phyloP scores from a whole-genome alignment of 2,113 vertebrate genomes.

The Herpailurus yagouaroundi region DNA sequence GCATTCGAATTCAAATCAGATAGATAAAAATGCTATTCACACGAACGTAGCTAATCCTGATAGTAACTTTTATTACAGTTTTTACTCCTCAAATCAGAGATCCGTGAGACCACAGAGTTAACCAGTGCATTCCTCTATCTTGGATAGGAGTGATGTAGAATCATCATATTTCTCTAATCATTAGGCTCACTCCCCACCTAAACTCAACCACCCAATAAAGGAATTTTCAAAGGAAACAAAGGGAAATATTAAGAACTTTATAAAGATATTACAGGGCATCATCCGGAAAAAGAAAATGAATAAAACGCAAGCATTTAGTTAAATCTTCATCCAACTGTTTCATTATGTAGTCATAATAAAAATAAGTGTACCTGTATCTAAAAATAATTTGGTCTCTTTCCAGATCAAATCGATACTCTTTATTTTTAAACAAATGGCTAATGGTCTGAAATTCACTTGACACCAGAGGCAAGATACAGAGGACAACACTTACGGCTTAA shows the following conservation, averaged over 20 bases:
- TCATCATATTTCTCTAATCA: not conserved
- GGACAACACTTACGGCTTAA: not conserved
- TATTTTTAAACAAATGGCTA: slow-evolving; percentile 19
- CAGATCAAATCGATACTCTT: not conserved
- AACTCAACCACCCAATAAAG: not conserved
- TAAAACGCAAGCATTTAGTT: slow-evolving; percentile 55
- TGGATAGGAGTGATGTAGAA: not conserved
- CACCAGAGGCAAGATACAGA: not conserved
- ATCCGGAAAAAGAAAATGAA: slow-evolving; percentile 25
- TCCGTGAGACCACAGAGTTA: not conserved
- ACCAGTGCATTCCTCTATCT: not conserved
- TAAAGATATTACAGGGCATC: slow-evolving; percentile 23
- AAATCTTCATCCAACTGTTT: slow-evolving; percentile 31
- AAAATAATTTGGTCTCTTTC: slow-evolving; percentile 32
- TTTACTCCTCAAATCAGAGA: slow-evolving; percentile 51
- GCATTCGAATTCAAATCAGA: slow-evolving; percentile 61
- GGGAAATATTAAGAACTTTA: slow-evolving; percentile 9
- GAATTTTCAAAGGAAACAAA: slow-evolving; percentile 47
- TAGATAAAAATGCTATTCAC: slow-evolving; percentile 56
- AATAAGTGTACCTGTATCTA: not conserved
- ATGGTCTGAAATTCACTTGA: slow-evolving; percentile 2
- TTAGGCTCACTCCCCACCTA: not conserved
- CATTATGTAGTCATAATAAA: slow-evolving; percentile 32
- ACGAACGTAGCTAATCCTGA: not conserved
- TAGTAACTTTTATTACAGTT: slow-evolving; percentile 56